phyloP scores from a whole-genome alignment of 2,888 invertebrate species.

The Carabus problematicus region DNA sequence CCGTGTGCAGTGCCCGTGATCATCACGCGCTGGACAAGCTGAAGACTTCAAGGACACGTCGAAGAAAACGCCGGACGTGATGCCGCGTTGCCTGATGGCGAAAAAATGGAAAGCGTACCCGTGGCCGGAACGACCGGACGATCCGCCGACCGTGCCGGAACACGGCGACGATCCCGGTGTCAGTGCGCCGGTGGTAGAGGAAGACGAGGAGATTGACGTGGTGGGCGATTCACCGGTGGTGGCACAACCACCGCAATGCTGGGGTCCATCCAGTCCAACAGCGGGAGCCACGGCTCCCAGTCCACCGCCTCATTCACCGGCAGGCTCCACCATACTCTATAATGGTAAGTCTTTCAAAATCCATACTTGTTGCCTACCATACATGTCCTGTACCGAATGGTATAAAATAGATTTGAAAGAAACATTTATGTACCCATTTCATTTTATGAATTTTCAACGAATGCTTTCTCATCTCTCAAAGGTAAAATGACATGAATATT shows the following conservation, averaged over 20 bases:
- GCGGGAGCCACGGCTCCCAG: constrained; percentile 79
- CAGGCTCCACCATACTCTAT: constrained; percentile 76
- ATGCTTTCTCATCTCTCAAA: no score
- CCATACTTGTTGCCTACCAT: no score
- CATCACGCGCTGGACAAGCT: constrained; percentile 15
- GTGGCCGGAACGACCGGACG: constrained; percentile 71
- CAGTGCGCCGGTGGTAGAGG: constrained; percentile 61
- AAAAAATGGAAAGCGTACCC: constrained; percentile 93
- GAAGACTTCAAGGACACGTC: neutral
- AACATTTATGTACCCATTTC: no score
- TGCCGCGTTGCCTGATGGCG: constrained; percentile 96
- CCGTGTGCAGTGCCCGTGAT: constrained; percentile 11
- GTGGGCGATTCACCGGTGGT: constrained; percentile 70
- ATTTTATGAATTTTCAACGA: no score
- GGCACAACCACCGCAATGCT: constrained; percentile 60
- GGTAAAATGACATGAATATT: no score
- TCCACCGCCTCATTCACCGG: constrained; percentile 72
- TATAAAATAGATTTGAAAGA: no score
- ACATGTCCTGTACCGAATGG: no score
- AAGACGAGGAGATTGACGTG: constrained; percentile 87
- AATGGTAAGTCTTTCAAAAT: constrained; percentile 68
- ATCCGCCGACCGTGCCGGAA: constrained; percentile 46
- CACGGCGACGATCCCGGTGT: constrained; percentile 49
- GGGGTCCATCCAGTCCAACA: constrained; percentile 78
- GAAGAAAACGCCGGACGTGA: constrained; percentile 68